Percentiles rank a stretch among this genome's conserved stretches.
Conservation (phyloP, 2,888 invertebrate species). For the Drosophila conformis region DNA sequence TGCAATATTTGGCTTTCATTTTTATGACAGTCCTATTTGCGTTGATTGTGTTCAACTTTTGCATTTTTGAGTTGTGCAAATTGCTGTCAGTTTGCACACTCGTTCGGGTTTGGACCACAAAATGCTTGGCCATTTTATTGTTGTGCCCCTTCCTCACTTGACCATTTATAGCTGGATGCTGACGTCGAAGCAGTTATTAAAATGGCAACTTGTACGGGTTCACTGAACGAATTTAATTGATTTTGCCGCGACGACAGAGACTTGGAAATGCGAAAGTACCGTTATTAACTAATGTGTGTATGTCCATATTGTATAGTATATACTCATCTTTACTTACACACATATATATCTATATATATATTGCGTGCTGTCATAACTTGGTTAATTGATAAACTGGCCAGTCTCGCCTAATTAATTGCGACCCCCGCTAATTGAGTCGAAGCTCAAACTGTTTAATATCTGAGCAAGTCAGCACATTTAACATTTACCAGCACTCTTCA, state of each 20-base stretch:
- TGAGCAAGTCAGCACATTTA: constrained; percentile 13
- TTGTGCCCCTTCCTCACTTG: constrained; percentile 6
- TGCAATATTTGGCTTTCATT: constrained; percentile 26
- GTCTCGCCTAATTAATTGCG: constrained; percentile 11
- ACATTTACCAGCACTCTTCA: background rate
- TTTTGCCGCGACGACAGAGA: constrained; percentile 32
- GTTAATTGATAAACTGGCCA: constrained; percentile 49
- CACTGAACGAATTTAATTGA: constrained; percentile 72
- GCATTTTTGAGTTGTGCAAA: constrained; percentile 25
- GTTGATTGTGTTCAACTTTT: constrained; percentile 27
- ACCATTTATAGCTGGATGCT: constrained; percentile 39
- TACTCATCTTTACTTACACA: background rate
- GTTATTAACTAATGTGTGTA: constrained; percentile 36
- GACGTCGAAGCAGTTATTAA: constrained; percentile 8
- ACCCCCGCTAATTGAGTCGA: constrained; percentile 40
- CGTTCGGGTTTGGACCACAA: constrained; percentile 17
- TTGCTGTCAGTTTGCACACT: constrained; percentile 41
- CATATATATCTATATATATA: background rate
- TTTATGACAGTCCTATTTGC: constrained; percentile 39
- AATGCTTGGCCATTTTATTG: constrained; percentile 11
- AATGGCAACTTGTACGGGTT: constrained; percentile 57
- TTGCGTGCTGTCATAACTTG: constrained; percentile 46
- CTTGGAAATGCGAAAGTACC: constrained; percentile 58
- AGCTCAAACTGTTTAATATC: constrained; percentile 37
- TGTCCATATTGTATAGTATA: background rate